Conservation (phyloP, 2,113 vertebrate species). For the Anser cygnoides region DNA sequence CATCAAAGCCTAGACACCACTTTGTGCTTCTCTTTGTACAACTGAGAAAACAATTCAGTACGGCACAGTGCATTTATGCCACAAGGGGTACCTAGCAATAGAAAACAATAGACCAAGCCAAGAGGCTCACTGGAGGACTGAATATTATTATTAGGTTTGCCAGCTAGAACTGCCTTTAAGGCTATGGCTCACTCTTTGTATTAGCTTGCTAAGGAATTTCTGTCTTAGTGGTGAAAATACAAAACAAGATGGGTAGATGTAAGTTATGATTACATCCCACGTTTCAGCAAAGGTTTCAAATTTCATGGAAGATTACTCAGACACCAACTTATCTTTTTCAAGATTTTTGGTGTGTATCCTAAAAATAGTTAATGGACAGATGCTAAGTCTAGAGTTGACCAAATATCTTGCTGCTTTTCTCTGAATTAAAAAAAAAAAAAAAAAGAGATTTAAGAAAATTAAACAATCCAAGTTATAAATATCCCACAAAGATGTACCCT, state of each 20-base stretch:
- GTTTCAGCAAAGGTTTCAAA: neutral
- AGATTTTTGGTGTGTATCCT: neutral
- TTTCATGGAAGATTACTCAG: neutral
- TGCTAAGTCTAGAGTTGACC: neutral
- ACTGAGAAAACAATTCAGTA: neutral
- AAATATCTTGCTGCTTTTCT: neutral
- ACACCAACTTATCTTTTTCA: neutral
- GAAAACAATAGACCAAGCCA: neutral
- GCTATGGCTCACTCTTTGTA: neutral
- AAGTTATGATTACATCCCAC: neutral
- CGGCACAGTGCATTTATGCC: neutral
- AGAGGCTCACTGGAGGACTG: neutral
- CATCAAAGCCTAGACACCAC: neutral
- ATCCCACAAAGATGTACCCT: neutral
- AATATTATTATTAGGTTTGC: neutral
- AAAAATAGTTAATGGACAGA: neutral
- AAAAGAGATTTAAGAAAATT: neutral
- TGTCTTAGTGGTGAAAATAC: neutral
- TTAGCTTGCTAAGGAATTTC: neutral
- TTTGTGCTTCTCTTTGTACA: neutral
- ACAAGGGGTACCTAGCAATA: neutral
- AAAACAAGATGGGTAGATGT: neutral
- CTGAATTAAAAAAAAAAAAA: neutral
- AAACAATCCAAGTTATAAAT: neutral
- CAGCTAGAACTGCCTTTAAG: neutral